These are phyloP conservation scores for Holothuria glaberrima DNA, from an alignment of 35 echinoderm and acorn worm species.

Conservation along the genomic window DNA sequence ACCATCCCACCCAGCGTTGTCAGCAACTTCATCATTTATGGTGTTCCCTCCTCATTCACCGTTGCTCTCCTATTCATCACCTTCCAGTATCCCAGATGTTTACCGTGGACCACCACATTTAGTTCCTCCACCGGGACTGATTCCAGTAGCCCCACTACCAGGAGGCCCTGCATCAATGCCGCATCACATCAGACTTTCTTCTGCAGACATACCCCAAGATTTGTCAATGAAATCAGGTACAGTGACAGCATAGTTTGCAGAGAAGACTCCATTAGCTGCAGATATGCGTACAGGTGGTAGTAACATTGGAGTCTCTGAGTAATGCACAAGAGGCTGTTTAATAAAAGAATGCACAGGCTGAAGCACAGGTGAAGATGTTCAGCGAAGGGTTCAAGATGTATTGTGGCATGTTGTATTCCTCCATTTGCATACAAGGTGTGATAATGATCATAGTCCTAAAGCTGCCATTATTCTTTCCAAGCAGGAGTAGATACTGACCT, in stretches of 20 bases:
- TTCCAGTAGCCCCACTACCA: slow-evolving; percentile 54
- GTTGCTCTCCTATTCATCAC: slow-evolving; percentile 63
- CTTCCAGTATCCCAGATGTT: slow-evolving; percentile 71
- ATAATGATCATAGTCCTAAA: too few species aligned
- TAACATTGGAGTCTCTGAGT: too few species aligned
- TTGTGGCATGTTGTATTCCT: too few species aligned
- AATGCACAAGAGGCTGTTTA: too few species aligned
- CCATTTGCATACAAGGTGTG: too few species aligned
- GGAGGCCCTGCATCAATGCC: slow-evolving; percentile 41
- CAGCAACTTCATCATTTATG: slow-evolving; percentile 68
- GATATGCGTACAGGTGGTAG: too few species aligned
- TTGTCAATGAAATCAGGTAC: slow-evolving; percentile 85
- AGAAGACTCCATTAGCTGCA: too few species aligned
- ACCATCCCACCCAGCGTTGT: slow-evolving; percentile 67
- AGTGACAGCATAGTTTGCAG: slow-evolving; percentile 62
- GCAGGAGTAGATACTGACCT: too few species aligned
- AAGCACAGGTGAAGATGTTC: too few species aligned
- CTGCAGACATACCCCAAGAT: slow-evolving; percentile 85
- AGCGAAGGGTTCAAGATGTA: too few species aligned
- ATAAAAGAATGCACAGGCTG: too few species aligned
- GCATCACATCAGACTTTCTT: slow-evolving; percentile 56
- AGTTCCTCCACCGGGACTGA: slow-evolving; percentile 66
- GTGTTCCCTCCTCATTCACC: slow-evolving; percentile 81
- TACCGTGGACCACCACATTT: slow-evolving; percentile 67
- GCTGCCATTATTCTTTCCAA: too few species aligned